Evolutionary conservation across 1,140 invertebrate species (phyloP), one percentile per base, ranked within the genome.

Genomic region (Drosophila pseudoobscura): DNA sequence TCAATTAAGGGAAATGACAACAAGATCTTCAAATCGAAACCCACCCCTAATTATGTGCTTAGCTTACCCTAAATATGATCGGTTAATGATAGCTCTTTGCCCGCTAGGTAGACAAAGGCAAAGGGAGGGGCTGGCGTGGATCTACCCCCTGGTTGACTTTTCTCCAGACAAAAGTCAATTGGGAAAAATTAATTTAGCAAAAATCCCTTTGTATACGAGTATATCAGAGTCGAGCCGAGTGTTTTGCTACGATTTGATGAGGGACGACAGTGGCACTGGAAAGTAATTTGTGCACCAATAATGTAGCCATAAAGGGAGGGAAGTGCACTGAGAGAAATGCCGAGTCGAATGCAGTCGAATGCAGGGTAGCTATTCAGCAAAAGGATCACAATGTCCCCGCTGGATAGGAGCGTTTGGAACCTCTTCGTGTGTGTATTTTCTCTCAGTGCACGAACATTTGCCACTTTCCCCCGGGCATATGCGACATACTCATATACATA

Each of bases 191-290:
- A 89, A 89, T 89, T 89, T 89, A 64, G 71, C 78, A 78, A 69
- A 78, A 78, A 89, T 88, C 68, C 75, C 46, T 64, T 88, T 87
- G 83, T 87, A 1, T 20, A 20, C 20, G 20, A 20, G 20, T 20
- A 66, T 60, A 68, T 52, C 44, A 24, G 54, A 82, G 61, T 65
- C 60, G 35, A 68, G 70, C 83, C 62, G 75, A 88, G 83, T 88
- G 83, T 88, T 87, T 88, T 82, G 83, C 83, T 72, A 83, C 69
- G 77, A 59, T 79, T 89, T 89, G 87, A 89, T 89, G 85, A 89
- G 87, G 87, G 87, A 89, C 87, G 87, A 89, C 87, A 89, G 80
- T 89, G 87, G 83, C 75, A 88, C 70, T 88, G 80, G 89, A 85
- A 89, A 79, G 80, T 85, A 89, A 89, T 89, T 89, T 89, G 87